Base-by-base conservation (phyloP, 2,113 vertebrate genomes). In the Pluvianellus socialis region DNA sequence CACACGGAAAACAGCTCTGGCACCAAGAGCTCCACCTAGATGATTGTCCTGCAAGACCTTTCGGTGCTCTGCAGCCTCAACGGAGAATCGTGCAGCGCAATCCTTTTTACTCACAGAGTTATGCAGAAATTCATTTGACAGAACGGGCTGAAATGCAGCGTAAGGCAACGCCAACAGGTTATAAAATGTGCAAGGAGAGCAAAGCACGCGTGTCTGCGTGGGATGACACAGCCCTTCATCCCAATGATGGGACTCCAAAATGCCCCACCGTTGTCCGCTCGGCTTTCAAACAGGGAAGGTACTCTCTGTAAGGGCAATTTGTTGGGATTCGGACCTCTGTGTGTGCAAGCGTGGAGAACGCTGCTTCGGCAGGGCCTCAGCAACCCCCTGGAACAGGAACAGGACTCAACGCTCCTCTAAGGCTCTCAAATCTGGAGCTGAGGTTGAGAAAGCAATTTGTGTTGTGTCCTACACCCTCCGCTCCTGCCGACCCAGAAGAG, bases 11-110 rank as follows among this genome's bases (percentile, higher is more conserved):
- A 5, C 23, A 22, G 70, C 87, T 15, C 63, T 4, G 4, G 49
- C 67, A 67, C 27, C 81, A 26, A 28, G 17, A 79, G 44, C 1
- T 38, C 28, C 33, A 17, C 10, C 66, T 15, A 22, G 32, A 20
- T 2, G 17, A 67, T 1, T 21, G n/a, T 30, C 45, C 28, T n/a
- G 9, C 10, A 47, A 70, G 33, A 28, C 23, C 62, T 50, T n/a
- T 3, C 22, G 23, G 15, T 40, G 53, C 47, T 88, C 75, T 28
- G 17, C 33, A 61, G 76, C 49, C 49, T 79, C 72, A 8, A 6
- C 6, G 44, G n/a, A 49, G 63, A 77, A 24, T 0, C 6, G 40
- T 2, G 7, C 50, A 9, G 55, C 0, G 16, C 7, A 1, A 20
- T 4, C 47, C 86, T 23, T 59, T 6, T 2, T 44, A 2, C 2